These are phyloP conservation scores for Eidolon helvum DNA, from an alignment of 2,113 vertebrate species.

Conservation along the genomic window DNA sequence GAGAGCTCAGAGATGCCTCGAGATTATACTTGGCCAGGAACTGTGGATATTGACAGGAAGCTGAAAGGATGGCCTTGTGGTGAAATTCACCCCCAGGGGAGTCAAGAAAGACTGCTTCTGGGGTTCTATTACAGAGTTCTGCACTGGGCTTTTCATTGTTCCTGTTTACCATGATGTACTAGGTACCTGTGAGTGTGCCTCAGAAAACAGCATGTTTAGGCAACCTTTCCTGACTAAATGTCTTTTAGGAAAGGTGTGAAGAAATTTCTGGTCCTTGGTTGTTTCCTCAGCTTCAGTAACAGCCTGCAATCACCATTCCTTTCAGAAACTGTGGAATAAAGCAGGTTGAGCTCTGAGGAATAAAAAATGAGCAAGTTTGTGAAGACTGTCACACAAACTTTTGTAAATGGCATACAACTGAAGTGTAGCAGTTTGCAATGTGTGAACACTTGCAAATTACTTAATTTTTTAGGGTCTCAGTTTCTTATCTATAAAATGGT, in stretches of 20 bases:
- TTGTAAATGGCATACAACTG: background rate
- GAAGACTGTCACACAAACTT: background rate
- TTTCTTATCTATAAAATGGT: background rate
- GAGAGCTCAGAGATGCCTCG: background rate
- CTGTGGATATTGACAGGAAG: background rate
- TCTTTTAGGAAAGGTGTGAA: background rate
- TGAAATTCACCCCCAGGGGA: background rate
- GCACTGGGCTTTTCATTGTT: background rate
- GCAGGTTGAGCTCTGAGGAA: background rate
- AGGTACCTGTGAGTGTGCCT: background rate
- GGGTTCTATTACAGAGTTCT: background rate
- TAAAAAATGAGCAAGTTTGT: constrained; percentile 33
- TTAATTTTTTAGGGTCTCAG: background rate
- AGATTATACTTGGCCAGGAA: background rate
- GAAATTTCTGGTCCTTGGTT: background rate
- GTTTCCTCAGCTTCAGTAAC: background rate
- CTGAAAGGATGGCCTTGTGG: background rate
- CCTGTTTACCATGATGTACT: background rate
- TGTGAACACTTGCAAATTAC: background rate
- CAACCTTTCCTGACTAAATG: background rate
- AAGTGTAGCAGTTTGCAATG: background rate
- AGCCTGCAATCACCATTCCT: background rate
- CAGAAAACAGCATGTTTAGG: background rate
- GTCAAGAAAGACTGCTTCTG: background rate
- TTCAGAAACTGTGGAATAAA: constrained; percentile 26